phyloP scores from a whole-genome alignment of 2,888 invertebrate species.

The Adineta ricciae region DNA sequence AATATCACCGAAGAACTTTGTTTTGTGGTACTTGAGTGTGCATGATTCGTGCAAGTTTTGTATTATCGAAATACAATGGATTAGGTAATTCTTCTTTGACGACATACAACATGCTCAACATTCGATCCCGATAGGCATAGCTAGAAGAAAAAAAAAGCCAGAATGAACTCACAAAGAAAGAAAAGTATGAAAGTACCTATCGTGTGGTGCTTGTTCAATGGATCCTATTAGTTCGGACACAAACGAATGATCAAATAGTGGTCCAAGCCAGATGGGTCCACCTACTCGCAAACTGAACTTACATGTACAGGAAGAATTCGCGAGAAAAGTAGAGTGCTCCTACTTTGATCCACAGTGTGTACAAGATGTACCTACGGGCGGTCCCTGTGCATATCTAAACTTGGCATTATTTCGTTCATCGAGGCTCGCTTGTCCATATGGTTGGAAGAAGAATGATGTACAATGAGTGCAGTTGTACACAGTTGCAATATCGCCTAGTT shows the following conservation, averaged over 20 bases:
- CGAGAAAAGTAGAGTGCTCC: neutral
- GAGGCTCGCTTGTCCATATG: constrained; percentile 23
- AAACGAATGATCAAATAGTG: constrained; percentile 70
- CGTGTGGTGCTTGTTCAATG: constrained; percentile 34
- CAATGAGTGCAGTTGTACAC: constrained; percentile 30
- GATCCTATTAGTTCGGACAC: constrained; percentile 59
- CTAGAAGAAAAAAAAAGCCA: constrained; percentile 13
- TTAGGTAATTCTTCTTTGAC: constrained; percentile 64
- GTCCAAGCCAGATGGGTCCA: constrained; percentile 85
- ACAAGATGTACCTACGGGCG: neutral
- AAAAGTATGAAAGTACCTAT: neutral
- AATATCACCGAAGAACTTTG: constrained; percentile 15
- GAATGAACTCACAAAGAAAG: constrained; percentile 33
- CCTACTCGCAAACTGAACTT: constrained; percentile 24
- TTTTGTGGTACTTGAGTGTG: constrained; percentile 51
- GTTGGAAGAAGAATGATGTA: constrained; percentile 29
- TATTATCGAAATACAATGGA: constrained; percentile 76
- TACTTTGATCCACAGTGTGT: neutral
- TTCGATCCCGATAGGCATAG: constrained; percentile 39
- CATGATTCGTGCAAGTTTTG: constrained; percentile 64
- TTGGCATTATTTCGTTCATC: constrained; percentile 29
- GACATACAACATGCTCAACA: constrained; percentile 69
- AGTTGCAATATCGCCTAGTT: constrained; percentile 22
- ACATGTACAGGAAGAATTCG: neutral
- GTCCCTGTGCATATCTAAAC: constrained; percentile 23